phyloP scores from a whole-genome alignment of 1,140 invertebrate genomes.

The Mya arenaria region DNA sequence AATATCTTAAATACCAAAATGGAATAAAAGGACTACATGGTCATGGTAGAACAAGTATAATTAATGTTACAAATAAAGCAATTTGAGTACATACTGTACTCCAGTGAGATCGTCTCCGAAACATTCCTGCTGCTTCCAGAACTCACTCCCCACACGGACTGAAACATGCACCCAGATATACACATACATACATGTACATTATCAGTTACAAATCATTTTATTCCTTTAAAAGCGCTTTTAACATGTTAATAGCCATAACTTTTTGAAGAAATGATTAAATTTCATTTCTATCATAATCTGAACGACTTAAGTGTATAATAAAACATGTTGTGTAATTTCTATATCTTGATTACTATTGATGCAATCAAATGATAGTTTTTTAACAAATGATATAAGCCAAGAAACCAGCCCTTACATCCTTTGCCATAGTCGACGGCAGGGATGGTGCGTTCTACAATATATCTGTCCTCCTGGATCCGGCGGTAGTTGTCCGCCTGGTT shows the following conservation, averaged over 20 bases:
- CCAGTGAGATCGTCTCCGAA: slow-evolving; percentile 79
- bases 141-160: slow-evolving; percentile 80
- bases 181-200: not conserved
- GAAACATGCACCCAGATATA: slow-evolving; percentile 37
- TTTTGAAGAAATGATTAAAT: not conserved
- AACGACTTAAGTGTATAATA: no score
- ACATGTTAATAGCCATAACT: not conserved
- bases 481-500: slow-evolving; percentile 78
- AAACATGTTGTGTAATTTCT: no score
- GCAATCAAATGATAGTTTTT: no score
- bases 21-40: no score
- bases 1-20: no score
- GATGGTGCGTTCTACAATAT: slow-evolving; percentile 78
- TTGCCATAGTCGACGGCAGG: slow-evolving; percentile 79
- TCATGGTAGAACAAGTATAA: no score
- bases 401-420: slow-evolving; percentile 80
- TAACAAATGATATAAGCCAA: no score
- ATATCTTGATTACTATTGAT: no score
- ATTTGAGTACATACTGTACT: slow-evolving; percentile 75
- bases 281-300: no score
- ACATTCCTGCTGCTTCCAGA: slow-evolving; percentile 79
- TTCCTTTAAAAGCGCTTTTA: not conserved
- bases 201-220: not conserved
- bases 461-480: slow-evolving; percentile 75
- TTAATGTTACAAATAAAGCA: not conserved